Evolutionary conservation across 2,888 invertebrate genomes (phyloP).

Genomic region (Microctonus hyperodae): DNA sequence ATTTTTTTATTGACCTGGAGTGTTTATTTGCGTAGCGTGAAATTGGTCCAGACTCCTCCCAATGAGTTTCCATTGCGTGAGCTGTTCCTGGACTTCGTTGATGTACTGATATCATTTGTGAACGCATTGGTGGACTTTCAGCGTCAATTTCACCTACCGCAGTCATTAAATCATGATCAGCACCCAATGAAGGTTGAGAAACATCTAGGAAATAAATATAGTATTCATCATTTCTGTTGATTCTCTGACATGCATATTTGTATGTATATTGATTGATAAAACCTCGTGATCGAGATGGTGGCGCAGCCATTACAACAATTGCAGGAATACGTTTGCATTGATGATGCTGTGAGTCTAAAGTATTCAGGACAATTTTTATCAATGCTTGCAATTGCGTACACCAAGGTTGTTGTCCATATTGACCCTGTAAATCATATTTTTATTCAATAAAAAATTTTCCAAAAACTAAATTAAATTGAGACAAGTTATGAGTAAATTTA

Average conservation of each 20-base stretch:
- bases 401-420: conserved; percentile 76
- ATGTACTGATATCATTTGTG: conserved; percentile 49
- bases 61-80: conserved; percentile 71
- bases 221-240: background rate
- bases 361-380: conserved; percentile 89
- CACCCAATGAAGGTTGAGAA: conserved; percentile 78
- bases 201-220: conserved; percentile 68
- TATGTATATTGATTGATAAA: background rate
- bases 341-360: conserved; percentile 90
- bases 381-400: conserved; percentile 79
- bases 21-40: conserved; percentile 53
- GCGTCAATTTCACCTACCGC: conserved; percentile 51
- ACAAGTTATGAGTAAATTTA: too few species aligned
- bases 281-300: conserved; percentile 74
- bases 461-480: too few species aligned
- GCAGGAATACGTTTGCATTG: conserved; percentile 86
- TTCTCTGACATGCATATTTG: background rate
- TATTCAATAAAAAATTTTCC: background rate
- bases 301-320: conserved; percentile 77
- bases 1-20: conserved; percentile 49
- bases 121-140: conserved; percentile 54
- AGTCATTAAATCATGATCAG: conserved; percentile 68
- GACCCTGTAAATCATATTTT: conserved; percentile 68
- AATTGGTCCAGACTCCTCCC: conserved; percentile 71
- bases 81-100: conserved; percentile 52